Percentiles rank a stretch among this genome's conserved stretches.
phyloP scores from a whole-genome alignment of 1,140 invertebrate species.

The Apis mellifera region Amel_HAv3.1 CM009941.2:11611001-11611500 shows the following conservation, averaged over 20 bases:
- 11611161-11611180: too few species aligned
- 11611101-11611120: too few species aligned
- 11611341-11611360: not conserved
- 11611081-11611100: too few species aligned
- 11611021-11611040: not conserved
- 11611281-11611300: not conserved
- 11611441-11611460: not conserved
- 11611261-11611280: not conserved
- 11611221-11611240: too few species aligned
- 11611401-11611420: not conserved
- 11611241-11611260: too few species aligned
- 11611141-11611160: too few species aligned
- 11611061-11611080: too few species aligned
- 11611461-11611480: not conserved
- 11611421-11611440: not conserved
- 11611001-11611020: not conserved
- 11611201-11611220: too few species aligned
- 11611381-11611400: not conserved
- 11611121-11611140: too few species aligned
- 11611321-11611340: not conserved
- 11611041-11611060: not conserved
- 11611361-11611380: not conserved
- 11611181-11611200: too few species aligned
- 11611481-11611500: conserved; percentile 18
- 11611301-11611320: not conserved